A percentile compares a stretch with the other conserved stretches of the same genome.
phyloP scores from a whole-genome alignment of 2,888 invertebrate genomes.

The Machimus atricapillus region DNA sequence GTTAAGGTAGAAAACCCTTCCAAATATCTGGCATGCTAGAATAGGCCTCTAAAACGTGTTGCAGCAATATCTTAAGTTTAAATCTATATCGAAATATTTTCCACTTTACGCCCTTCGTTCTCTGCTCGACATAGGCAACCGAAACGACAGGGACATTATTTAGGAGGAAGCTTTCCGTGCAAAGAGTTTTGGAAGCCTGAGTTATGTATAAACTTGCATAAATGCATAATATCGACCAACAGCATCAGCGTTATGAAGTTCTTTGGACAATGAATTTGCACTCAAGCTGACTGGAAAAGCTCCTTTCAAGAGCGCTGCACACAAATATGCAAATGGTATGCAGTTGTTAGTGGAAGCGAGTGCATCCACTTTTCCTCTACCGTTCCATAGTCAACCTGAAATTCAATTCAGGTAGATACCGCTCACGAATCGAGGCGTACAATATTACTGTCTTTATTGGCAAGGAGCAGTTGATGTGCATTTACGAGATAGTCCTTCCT shows the following conservation, averaged over 20 bases:
- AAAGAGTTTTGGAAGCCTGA: neutral
- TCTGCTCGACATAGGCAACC: neutral
- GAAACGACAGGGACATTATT: neutral
- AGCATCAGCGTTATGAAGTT: neutral
- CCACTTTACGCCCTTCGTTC: neutral
- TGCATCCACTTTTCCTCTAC: neutral
- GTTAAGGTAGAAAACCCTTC: neutral
- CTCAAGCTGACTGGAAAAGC: neutral
- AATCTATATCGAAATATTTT: conserved; percentile 5
- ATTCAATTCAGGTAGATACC: neutral
- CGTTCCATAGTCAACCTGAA: neutral
- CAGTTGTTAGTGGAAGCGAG: neutral
- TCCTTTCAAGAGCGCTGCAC: neutral
- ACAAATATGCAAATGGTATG: conserved; percentile 16
- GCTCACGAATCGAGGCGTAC: neutral
- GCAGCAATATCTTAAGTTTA: neutral
- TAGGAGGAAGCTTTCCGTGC: neutral
- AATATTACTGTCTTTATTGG: neutral
- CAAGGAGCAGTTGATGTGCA: neutral
- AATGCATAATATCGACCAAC: conserved; percentile 28
- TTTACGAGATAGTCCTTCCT: neutral
- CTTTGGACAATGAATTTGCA: conserved; percentile 29
- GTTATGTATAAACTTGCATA: conserved; percentile 25
- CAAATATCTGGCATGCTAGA: neutral
- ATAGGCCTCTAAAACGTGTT: neutral